A percentile compares a stretch with the other conserved stretches of the same genome.
Conservation (phyloP, 2,113 vertebrate species). For the Rattus rattus region DNA sequence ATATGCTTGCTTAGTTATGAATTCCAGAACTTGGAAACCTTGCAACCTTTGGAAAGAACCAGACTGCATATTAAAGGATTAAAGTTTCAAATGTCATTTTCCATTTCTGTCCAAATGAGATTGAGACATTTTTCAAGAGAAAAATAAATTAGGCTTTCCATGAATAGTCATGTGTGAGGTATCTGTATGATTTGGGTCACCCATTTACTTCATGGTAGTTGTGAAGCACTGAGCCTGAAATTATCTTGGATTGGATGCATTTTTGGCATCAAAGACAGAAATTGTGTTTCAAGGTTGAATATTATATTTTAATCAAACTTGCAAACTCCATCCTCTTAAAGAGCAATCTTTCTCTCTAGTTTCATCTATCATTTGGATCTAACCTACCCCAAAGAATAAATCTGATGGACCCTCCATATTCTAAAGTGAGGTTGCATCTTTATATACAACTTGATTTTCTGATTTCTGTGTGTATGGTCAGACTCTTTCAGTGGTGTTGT, state of each 20-base stretch:
- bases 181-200: conserved; percentile 55
- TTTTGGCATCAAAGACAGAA: conserved; percentile 57
- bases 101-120: conserved; percentile 75
- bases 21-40: conserved; percentile 76
- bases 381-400: not conserved
- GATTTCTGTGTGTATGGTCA: not conserved
- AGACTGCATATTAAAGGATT: conserved; percentile 77
- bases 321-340: conserved; percentile 16
- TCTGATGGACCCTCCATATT: not conserved
- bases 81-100: conserved; percentile 76
- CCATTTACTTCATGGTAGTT: conserved; percentile 45
- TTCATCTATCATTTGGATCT: conserved; percentile 17
- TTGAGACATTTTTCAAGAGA: conserved; percentile 53
- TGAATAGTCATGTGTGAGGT: conserved; percentile 29
- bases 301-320: conserved; percentile 40
- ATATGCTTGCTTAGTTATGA: conserved; percentile 76
- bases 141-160: conserved; percentile 57
- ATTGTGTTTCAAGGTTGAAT: conserved; percentile 38
- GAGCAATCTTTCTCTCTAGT: not conserved
- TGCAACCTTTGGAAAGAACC: conserved; percentile 74
- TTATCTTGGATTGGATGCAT: not conserved
- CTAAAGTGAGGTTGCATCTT: conserved; percentile 21
- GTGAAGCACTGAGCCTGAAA: not conserved
- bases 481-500: not conserved
- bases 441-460: not conserved